Evolutionary conservation across 2,113 vertebrate genomes (phyloP).

Genomic region (Neomonachus schauinslandi): DNA sequence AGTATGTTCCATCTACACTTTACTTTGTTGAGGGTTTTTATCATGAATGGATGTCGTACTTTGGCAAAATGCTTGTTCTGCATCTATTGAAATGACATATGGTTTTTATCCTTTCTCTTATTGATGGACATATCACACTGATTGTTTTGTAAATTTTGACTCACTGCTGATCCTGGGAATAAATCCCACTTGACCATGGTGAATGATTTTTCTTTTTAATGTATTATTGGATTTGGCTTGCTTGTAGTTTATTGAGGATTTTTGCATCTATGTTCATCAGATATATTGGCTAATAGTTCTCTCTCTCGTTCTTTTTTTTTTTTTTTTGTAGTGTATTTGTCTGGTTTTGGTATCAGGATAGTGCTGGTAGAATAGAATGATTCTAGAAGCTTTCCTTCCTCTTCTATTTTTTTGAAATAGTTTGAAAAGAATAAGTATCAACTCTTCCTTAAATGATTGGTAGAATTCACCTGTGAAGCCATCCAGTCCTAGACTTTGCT

Average conservation of each 20-base stretch:
- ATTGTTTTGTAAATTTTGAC: background rate
- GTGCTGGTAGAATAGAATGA: background rate
- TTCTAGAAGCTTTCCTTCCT: background rate
- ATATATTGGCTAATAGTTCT: background rate
- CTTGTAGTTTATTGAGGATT: background rate
- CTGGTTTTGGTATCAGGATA: background rate
- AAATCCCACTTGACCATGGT: too few relatives aligned
- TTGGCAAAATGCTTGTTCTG: background rate
- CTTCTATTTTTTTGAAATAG: background rate
- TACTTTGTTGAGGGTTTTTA: background rate
- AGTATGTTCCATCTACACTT: background rate
- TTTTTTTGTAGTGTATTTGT: background rate
- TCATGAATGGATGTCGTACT: background rate
- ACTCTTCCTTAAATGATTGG: background rate
- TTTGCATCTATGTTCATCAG: background rate
- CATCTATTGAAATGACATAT: background rate
- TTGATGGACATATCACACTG: background rate
- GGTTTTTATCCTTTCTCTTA: background rate
- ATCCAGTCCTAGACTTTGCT: background rate
- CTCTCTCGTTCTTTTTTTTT: too few relatives aligned
- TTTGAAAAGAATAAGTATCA: background rate
- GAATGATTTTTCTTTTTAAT: background rate
- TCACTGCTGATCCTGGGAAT: background rate
- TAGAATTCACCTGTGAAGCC: background rate
- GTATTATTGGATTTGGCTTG: background rate